Percentiles rank a stretch among this genome's conserved stretches.
Evolutionary conservation across 2,888 invertebrate species (phyloP).

Genomic region (Pyrrhia umbra): DNA sequence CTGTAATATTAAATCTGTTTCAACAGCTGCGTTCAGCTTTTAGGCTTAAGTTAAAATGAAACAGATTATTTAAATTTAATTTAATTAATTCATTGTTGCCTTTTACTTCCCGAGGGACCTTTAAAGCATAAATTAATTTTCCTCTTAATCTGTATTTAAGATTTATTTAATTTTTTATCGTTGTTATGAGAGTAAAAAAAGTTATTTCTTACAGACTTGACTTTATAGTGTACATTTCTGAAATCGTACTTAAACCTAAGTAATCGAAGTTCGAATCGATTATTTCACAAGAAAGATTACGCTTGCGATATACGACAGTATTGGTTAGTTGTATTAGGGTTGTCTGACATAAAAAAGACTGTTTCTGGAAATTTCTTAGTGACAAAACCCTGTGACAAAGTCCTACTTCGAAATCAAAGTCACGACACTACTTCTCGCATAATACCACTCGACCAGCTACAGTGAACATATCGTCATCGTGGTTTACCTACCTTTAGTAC

Average conservation of each 20-base stretch:
- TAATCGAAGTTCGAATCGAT: no score
- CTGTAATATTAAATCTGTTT: constrained; percentile 46
- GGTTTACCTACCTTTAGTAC: neutral
- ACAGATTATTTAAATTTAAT: constrained; percentile 61
- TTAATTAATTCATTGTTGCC: constrained; percentile 60
- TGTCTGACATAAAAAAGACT: no score
- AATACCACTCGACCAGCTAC: no score
- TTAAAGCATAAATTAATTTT: constrained; percentile 42
- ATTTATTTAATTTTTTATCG: constrained; percentile 22
- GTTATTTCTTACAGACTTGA: neutral
- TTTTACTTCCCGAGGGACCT: constrained; percentile 33
- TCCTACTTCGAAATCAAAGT: no score
- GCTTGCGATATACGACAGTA: no score
- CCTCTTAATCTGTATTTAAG: constrained; percentile 39
- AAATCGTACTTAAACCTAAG: no score
- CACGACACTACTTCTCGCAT: no score
- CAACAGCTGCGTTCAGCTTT: constrained; percentile 59
- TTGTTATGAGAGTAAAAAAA: constrained; percentile 14
- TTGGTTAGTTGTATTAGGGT: no score
- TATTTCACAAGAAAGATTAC: no score
- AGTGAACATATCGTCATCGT: no score
- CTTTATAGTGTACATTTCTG: constrained; percentile 2
- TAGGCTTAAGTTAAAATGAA: constrained; percentile 54
- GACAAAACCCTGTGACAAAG: no score
- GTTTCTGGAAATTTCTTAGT: no score